Conservation (phyloP, 2,113 vertebrate genomes). For the Hemicordylus capensis region DNA sequence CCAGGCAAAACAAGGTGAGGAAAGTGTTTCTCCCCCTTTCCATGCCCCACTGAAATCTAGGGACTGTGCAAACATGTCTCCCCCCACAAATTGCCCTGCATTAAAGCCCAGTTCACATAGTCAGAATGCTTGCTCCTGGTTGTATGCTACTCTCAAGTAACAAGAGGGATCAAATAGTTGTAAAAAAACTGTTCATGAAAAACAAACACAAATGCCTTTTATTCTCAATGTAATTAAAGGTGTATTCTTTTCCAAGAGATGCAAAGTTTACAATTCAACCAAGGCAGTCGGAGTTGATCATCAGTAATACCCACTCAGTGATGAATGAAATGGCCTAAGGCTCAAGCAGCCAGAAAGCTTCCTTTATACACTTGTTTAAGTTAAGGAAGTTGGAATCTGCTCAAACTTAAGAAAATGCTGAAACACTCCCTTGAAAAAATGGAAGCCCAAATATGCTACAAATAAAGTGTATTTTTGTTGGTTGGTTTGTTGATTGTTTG, state of each 20-base stretch:
- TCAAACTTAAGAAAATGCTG: background rate
- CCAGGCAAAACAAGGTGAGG: background rate
- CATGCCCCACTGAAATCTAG: background rate
- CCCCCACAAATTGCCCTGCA: background rate
- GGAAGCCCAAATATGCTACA: no score
- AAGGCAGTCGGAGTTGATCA: background rate
- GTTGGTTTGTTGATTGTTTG: no score
- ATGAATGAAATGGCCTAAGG: background rate
- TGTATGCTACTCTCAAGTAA: background rate
- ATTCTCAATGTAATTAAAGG: background rate
- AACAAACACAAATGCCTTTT: background rate
- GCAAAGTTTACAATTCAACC: no score
- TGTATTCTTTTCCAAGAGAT: no score
- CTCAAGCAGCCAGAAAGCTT: no score
- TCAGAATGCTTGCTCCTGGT: no score
- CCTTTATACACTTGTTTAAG: background rate
- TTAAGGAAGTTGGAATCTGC: background rate
- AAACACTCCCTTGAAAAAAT: background rate
- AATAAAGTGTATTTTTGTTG: background rate
- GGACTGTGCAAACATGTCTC: background rate
- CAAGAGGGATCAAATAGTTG: background rate
- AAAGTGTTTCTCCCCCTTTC: no score
- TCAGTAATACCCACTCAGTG: background rate
- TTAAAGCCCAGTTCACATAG: background rate
- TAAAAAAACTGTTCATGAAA: background rate